Evolutionary conservation across 2,888 invertebrate species (phyloP).

Genomic region (Leptarthrus brevirostris): DNA sequence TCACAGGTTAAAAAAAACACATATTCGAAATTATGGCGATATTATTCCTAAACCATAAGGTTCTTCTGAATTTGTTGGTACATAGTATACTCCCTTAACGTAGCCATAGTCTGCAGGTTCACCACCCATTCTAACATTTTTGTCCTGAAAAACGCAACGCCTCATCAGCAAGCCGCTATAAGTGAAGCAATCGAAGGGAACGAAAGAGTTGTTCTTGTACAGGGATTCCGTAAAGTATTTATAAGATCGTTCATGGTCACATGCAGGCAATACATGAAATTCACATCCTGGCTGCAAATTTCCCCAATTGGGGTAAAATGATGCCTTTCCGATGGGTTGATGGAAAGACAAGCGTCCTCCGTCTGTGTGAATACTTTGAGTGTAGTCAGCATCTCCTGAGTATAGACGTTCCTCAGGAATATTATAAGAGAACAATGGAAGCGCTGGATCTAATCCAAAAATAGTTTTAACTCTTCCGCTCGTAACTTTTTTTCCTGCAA

Average conservation of each 20-base stretch:
- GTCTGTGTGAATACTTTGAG: slow-evolving; percentile 64
- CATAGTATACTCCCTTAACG: no score
- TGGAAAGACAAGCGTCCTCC: slow-evolving; percentile 58
- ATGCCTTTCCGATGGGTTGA: background rate
- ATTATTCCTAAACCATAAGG: no score
- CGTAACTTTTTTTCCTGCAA: no score
- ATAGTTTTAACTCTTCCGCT: no score
- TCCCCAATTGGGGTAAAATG: slow-evolving; percentile 70
- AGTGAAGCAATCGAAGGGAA: slow-evolving; percentile 60
- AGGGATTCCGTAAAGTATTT: slow-evolving; percentile 17
- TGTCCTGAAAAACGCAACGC: no score
- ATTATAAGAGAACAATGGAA: slow-evolving; percentile 58
- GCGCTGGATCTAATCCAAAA: slow-evolving; percentile 62
- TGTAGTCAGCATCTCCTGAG: slow-evolving; percentile 61
- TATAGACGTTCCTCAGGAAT: slow-evolving; percentile 58
- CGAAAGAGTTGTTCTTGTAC: slow-evolving; percentile 19
- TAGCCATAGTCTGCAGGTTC: no score
- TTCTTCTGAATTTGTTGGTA: no score
- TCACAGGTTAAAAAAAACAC: no score
- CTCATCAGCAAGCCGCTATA: no score
- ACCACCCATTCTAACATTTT: no score
- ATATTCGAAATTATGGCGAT: background rate
- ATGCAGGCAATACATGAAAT: slow-evolving; percentile 48
- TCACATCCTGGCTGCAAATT: slow-evolving; percentile 70
- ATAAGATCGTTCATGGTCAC: slow-evolving; percentile 3